Base-by-base conservation (phyloP, 2,888 invertebrate species). In the Nephrotoma guestfalica region DNA sequence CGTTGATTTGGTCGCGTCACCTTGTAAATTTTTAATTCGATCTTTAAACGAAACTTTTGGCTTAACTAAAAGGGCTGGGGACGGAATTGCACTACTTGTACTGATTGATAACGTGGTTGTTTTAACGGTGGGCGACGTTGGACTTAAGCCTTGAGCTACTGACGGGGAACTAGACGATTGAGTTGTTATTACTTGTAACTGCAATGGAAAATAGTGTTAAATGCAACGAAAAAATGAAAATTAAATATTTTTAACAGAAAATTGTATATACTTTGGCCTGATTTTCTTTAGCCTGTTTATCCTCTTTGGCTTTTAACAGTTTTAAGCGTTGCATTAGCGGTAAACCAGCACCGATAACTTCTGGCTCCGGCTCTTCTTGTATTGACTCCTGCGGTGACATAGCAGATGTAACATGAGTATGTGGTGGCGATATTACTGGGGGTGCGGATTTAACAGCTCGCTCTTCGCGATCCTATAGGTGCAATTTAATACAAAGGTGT, bases 281-380 rank as follows among this genome's bases (percentile, higher is more conserved):
- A 86, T 86, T 85, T 86, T 90, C 90, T 88, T 92, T 92, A 87
- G 92, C 91, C 86, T 94, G 93, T 88, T 92, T 92, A 88, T 96
- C 96, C 90, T 95, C 95, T 91, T 95, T 96, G 43, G 95, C 94
- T 92, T 96, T 96, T 85, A 96, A 92, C 88, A 96, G 92, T 41
- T 96, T 92, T 87, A 96, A 92, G 88, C 96, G 93, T 90, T 97
- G 96, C 41, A 96, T 91, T 4, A 96, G 93, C 5, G 96, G 95
- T 86, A 96, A 92, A 86, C 95, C 95, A 88, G 94, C 94, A 86
- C 95, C 95, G 87, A 95, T 93, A 13, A 94, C 93, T 91, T 95
- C 95, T 13, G 93, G 92, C 90, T 94, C 93, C 86, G 89, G 91
- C 88, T 90, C 91, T 89, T 92, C 91, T 89, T 91, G 92, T 89